Evolutionary conservation across 1,140 invertebrate species (phyloP), one percentile per base, ranked within the genome.

Genomic region (Leucophenga varia): DNA sequence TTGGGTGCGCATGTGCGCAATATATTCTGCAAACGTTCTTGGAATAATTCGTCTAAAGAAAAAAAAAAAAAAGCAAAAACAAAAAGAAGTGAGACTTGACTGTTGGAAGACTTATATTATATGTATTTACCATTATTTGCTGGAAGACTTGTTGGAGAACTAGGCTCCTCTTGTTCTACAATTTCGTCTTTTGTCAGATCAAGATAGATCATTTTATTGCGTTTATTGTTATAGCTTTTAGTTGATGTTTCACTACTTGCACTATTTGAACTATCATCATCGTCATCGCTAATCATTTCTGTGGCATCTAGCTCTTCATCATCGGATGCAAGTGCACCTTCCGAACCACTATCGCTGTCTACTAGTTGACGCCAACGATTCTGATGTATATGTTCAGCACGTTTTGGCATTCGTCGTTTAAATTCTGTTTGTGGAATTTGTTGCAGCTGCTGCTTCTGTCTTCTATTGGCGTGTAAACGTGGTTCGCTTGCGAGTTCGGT

Each of bases 171-270:
- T 9, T 46, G 31, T 34, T 72, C 56, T 19, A 57, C 38, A n/a
- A 74, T 54, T 46, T 72, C 57, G 1, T 38, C 47, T 28, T 61
- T 59, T 12, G 64, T 60, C 5, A 74, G 42, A 35, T 74, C 71
- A 22, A 74, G 41, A 19, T 72, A 74, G 2, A 67, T 64, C 2
- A 65, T 45, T 10, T 25, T 10, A 25, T 25, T 25, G 22, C 22
- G 22, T 25, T 5, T 6, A 25, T 6, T 5, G 5, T 25, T 25
- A 25, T 25, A 5, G 22, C 22, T 25, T 6, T 10, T 25, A 25
- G 22, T 25, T 5, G 22, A 25, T 25, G 22, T 6, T 25, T 25
- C 10, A 6, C 5, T 6, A 10, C 22, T 6, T 25, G 22, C 22
- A 25, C 5, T 25, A 6, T 25, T 10, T 25, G 22, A 5, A 25